Conservation (phyloP, 2,888 invertebrate species). For the Drosophila nigricruria region DNA sequence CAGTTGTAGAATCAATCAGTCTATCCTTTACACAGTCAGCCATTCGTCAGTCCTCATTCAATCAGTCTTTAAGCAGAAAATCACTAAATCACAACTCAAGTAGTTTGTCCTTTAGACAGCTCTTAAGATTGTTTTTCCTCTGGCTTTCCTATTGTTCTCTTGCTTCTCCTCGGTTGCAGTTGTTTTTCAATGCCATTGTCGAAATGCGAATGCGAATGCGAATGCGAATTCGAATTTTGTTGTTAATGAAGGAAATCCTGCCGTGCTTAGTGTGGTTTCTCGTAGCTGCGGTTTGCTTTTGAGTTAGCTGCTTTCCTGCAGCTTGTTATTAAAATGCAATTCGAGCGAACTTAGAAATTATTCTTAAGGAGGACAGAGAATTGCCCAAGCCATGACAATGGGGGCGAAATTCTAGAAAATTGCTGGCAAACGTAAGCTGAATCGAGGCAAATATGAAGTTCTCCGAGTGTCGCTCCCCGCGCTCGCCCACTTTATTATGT, state of each 20-base stretch:
- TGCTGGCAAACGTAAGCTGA: background rate
- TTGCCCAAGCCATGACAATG: background rate
- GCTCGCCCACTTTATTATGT: background rate
- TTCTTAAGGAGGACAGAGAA: background rate
- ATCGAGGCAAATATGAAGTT: background rate
- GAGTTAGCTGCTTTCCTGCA: background rate
- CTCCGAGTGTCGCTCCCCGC: background rate
- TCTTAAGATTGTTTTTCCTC: background rate
- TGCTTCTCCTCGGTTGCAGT: background rate
- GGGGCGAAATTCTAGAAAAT: background rate
- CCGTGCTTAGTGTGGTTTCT: background rate
- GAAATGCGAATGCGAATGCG: conserved; percentile 3
- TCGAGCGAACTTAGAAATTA: conserved; percentile 43
- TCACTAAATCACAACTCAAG: background rate
- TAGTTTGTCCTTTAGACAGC: background rate
- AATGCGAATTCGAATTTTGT: conserved; percentile 30
- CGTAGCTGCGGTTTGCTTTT: background rate
- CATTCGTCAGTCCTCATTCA: conserved; percentile 1
- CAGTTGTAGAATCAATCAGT: background rate
- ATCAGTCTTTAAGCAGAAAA: background rate
- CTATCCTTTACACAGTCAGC: background rate
- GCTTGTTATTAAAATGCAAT: conserved; percentile 30
- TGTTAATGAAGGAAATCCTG: background rate
- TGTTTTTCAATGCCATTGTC: background rate
- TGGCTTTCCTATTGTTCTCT: background rate